Evolutionary conservation across 2,113 vertebrate species (phyloP), one percentile per base, ranked within the genome.

Genomic region (Hippoglossus stenolepis): DNA sequence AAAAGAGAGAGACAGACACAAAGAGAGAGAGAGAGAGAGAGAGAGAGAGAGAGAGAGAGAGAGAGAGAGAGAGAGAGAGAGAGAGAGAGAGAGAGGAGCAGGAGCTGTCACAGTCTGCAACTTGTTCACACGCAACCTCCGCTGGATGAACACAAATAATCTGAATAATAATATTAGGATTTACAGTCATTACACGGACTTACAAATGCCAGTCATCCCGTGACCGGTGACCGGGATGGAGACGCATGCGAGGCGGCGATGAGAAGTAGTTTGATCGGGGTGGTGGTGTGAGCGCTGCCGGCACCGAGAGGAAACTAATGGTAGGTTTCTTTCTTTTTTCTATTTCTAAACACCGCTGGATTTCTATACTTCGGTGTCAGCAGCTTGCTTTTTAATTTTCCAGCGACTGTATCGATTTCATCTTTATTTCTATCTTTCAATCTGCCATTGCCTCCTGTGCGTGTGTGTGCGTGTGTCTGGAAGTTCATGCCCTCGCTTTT

Each of bases 271-370:
- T 69, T 70, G 58, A 83, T 82, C 65, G 79, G 78, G 65, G 24
- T 73, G 77, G 66, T 79, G 63, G 83, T 21, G 76, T 79, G 78
- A 88, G 83, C 79, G 65, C 68, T 14, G 65, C 74, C 43, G 84
- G 71, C 70, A 72, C 49, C 59, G 56, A 49, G 61, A 63, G 60
- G n/a, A 62, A 89, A 84, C 80, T 86, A 77, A 84, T 85, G 90
- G 91, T 92, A 88, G 51, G 90, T 40, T 58, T 49, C 17, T 17
- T 6, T 49, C 1, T 49, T 13, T 18, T 43, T 43, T 43, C 40
- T 43, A 43, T 43, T 4, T 43, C 11, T 43, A 11, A 23, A 49
- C 15, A 18, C 15, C 7, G 4, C 45, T 10, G 38, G 38, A 40
- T 40, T 12, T 40, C 0, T 12, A 40, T 12, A 40, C 38, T 40